phyloP scores from a whole-genome alignment of 2,888 invertebrate genomes.

The Tuberolachnus salignus region DNA sequence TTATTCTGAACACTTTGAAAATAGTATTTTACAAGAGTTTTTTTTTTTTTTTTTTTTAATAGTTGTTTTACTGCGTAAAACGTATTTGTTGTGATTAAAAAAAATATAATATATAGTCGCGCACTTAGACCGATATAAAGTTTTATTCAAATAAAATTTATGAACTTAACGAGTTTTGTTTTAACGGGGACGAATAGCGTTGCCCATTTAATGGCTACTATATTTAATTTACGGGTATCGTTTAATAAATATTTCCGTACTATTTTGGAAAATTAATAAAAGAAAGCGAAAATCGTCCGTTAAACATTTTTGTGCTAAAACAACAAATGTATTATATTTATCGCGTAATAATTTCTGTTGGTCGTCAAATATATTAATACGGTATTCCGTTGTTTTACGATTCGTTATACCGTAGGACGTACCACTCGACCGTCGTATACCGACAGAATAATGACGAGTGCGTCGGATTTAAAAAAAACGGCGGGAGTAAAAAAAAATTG shows the following conservation, averaged over 20 bases:
- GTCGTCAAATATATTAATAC: neutral
- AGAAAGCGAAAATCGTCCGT: neutral
- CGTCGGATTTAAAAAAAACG: too few species aligned
- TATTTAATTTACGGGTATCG: neutral
- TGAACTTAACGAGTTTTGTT: neutral
- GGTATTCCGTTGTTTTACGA: too few species aligned
- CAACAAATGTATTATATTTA: neutral
- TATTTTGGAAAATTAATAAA: neutral
- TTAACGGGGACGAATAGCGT: neutral
- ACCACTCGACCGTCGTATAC: too few species aligned
- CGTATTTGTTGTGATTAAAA: constrained; percentile 7
- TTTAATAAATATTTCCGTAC: neutral
- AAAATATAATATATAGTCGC: neutral
- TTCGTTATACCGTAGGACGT: too few species aligned
- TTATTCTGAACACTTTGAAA: too few species aligned
- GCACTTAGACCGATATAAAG: neutral
- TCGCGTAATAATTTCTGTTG: neutral
- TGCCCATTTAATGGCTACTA: neutral
- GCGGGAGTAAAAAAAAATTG: too few species aligned
- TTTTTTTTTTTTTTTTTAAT: too few species aligned
- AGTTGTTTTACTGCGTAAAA: too few species aligned
- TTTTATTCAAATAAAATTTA: constrained; percentile 23
- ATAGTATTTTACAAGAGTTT: too few species aligned
- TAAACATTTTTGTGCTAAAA: neutral
- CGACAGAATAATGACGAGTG: too few species aligned